These are phyloP conservation scores for Candoia aspera DNA, from an alignment of 2,113 vertebrate genomes.

Conservation along the genomic window DNA sequence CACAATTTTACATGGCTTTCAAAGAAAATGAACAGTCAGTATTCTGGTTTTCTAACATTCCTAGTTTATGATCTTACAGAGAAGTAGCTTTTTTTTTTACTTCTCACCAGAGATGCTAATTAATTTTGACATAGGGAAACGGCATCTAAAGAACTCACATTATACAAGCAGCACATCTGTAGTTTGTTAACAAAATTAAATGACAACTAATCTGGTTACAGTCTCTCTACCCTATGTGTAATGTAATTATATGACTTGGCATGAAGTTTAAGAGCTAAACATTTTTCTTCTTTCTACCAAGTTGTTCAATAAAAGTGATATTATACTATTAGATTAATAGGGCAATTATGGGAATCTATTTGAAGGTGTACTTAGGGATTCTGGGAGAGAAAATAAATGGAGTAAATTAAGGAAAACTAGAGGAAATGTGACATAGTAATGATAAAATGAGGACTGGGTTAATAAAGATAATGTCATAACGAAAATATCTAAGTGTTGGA, in stretches of 20 bases:
- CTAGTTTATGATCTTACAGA: slow-evolving; percentile 7
- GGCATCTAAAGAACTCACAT: slow-evolving; percentile 24
- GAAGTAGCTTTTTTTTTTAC: neutral
- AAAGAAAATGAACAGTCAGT: neutral
- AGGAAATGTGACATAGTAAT: neutral
- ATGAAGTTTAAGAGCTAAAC: slow-evolving; percentile 44
- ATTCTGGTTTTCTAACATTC: neutral
- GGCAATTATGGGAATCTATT: slow-evolving; percentile 18
- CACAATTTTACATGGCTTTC: neutral
- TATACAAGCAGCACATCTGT: slow-evolving; percentile 34
- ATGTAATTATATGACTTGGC: slow-evolving; percentile 37
- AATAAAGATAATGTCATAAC: slow-evolving; percentile 12
- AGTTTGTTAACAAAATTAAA: slow-evolving; percentile 54
- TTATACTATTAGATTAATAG: slow-evolving; percentile 36
- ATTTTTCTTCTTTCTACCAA: slow-evolving; percentile 15
- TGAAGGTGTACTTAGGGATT: slow-evolving; percentile 19
- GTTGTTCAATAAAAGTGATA: slow-evolving; percentile 37
- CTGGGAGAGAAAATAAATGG: slow-evolving; percentile 15
- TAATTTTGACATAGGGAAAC: slow-evolving; percentile 27
- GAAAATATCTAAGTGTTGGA: neutral
- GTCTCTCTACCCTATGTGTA: slow-evolving; percentile 25
- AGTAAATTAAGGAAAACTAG: slow-evolving; percentile 15
- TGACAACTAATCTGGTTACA: slow-evolving; percentile 39
- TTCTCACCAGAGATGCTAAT: neutral
- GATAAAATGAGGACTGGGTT: neutral